Percentiles rank a stretch among this genome's conserved stretches.
Conservation (phyloP, 2,113 vertebrate genomes). For the Vanacampus margaritifer region DNA sequence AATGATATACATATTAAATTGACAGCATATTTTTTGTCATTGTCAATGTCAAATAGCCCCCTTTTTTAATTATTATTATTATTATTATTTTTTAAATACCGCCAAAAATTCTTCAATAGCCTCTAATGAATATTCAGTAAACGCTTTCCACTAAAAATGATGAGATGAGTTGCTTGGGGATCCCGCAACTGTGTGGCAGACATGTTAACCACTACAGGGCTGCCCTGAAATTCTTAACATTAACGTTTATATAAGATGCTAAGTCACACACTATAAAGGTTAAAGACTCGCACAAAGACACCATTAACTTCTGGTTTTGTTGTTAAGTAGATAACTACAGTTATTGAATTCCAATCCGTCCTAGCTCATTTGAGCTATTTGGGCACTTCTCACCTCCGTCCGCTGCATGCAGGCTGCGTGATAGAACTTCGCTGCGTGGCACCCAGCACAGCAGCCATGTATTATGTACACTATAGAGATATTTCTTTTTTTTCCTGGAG, state of each 20-base stretch:
- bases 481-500: no score
- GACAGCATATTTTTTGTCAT: not conserved
- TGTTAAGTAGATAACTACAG: not conserved
- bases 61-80: no score
- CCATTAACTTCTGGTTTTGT: not conserved
- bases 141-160: no score
- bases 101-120: no score
- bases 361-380: not conserved
- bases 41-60: not conserved
- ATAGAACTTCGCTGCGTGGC: constrained; percentile 45
- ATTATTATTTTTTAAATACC: no score
- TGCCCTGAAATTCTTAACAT: no score
- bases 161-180: no score
- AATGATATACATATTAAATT: not conserved
- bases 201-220: no score
- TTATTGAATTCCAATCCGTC: not conserved
- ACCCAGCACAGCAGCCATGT: constrained; percentile 48
- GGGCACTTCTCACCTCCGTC: constrained; percentile 6
- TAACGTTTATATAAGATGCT: not conserved
- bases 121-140: no score
- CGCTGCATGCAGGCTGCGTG: constrained; percentile 41
- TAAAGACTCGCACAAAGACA: not conserved
- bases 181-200: no score
- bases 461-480: constrained; percentile 51
- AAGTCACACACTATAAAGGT: not conserved